These are phyloP conservation scores for Aplidium turbinatum DNA, from an alignment of 23 tunicate species.

Conservation along the genomic window DNA sequence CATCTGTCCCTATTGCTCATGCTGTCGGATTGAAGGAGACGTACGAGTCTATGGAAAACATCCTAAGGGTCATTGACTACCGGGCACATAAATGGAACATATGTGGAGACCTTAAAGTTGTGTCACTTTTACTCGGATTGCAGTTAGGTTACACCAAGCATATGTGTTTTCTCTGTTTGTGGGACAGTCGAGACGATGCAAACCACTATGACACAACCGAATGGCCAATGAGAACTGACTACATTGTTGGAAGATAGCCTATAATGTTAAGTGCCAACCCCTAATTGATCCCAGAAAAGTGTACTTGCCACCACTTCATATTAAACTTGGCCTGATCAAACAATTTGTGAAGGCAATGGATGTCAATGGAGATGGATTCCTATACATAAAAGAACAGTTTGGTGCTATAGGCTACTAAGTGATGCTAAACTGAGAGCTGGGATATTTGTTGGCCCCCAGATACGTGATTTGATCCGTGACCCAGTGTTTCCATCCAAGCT, in stretches of 20 bases:
- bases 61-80: constrained; percentile 1
- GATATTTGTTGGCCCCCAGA: constrained; percentile 31
- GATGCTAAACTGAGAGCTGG: constrained; percentile 9
- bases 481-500: neutral
- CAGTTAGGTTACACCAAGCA: constrained; percentile 25
- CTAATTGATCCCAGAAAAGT: constrained; percentile 9
- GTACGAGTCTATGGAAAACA: neutral
- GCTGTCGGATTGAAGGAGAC: neutral
- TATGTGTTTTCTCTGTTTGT: constrained; percentile 5
- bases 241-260: neutral
- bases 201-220: neutral
- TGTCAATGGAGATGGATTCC: constrained; percentile 7
- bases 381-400: neutral
- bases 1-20: constrained; percentile 4
- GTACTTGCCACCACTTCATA: constrained; percentile 10
- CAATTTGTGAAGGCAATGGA: constrained; percentile 36
- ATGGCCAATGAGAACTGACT: neutral
- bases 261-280: constrained; percentile 22
- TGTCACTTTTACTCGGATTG: constrained; percentile 9
- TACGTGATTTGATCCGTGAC: neutral
- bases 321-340: constrained; percentile 31
- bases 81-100: constrained; percentile 17
- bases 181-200: constrained; percentile 8
- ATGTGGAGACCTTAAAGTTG: constrained; percentile 32
- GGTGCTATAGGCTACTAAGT: neutral